These are phyloP conservation scores for Catonia carolina DNA, from an alignment of 2,888 invertebrate genomes.

Conservation along the genomic window DNA sequence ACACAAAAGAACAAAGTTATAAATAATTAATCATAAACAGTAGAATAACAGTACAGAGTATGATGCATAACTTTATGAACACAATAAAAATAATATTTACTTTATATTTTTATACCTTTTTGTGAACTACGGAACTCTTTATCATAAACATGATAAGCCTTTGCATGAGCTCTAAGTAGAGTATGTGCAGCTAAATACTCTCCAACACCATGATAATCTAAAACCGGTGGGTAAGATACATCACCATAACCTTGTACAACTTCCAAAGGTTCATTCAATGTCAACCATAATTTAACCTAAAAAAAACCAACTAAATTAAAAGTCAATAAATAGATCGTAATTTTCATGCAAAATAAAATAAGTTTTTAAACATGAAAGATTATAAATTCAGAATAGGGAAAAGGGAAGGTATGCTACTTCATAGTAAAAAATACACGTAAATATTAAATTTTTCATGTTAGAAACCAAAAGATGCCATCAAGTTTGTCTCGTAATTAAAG, in stretches of 20 bases:
- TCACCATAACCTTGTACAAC: conserved; percentile 32
- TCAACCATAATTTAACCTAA: conserved; percentile 53
- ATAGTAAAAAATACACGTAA: not conserved
- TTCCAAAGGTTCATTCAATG: conserved; percentile 56
- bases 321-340: not conserved
- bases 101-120: conserved; percentile 47
- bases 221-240: conserved; percentile 34
- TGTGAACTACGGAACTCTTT: conserved; percentile 48
- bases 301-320: not conserved
- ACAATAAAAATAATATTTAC: conserved; percentile 1
- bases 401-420: not conserved
- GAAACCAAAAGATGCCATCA: too few relatives aligned
- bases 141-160: conserved; percentile 56
- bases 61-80: too few relatives aligned
- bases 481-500: too few relatives aligned
- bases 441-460: too few relatives aligned
- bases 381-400: too few relatives aligned
- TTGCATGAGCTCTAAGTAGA: conserved; percentile 57
- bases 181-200: conserved; percentile 59
- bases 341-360: not conserved
- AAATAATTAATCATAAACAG: too few relatives aligned
- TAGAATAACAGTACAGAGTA: too few relatives aligned
- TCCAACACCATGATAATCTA: conserved; percentile 48
- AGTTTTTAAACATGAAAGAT: not conserved
- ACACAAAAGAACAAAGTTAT: too few relatives aligned